A percentile compares a stretch with the other conserved stretches of the same genome.
These are phyloP conservation scores for Bagarius yarrelli DNA, from an alignment of 2,113 vertebrate species.

Conservation along the genomic window DNA sequence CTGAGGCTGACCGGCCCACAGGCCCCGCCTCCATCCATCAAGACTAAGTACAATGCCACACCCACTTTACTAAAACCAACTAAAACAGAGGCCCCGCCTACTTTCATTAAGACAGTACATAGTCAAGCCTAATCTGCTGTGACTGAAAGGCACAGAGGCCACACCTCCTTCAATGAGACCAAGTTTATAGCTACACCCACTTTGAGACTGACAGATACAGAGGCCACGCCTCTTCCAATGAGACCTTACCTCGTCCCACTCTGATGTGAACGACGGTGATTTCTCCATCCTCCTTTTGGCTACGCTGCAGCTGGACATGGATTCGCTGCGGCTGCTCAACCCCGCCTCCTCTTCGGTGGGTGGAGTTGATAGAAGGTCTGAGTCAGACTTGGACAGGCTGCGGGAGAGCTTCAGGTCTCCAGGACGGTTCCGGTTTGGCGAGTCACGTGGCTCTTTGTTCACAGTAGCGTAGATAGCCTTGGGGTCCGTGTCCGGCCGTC, in stretches of 20 bases:
- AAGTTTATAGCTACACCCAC: too few species aligned
- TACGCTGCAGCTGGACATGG: constrained; percentile 89
- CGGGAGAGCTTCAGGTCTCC: constrained; percentile 93
- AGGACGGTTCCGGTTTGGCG: constrained; percentile 71
- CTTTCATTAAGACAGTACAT: not conserved
- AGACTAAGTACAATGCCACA: not conserved
- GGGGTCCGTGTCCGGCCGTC: constrained; percentile 75
- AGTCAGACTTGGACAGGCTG: constrained; percentile 97
- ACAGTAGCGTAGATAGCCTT: constrained; percentile 79
- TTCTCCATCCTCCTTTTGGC: constrained; percentile 94
- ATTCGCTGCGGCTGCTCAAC: constrained; percentile 91
- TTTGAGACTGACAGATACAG: not conserved
- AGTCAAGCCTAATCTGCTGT: too few species aligned
- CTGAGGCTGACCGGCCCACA: too few species aligned
- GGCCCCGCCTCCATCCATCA: not conserved
- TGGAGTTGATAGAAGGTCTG: constrained; percentile 91
- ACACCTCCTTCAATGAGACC: not conserved
- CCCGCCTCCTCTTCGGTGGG: constrained; percentile 89
- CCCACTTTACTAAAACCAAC: not conserved
- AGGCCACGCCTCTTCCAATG: not conserved
- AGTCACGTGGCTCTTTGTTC: constrained; percentile 73
- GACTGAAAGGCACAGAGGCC: not conserved
- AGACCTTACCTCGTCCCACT: constrained; percentile 96
- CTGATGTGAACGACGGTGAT: constrained; percentile 92
- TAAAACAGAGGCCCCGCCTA: not conserved